A percentile compares a stretch with the other conserved stretches of the same genome.
Conservation (phyloP, 2,797 vertebrate species). For the Natrix natrix region DNA sequence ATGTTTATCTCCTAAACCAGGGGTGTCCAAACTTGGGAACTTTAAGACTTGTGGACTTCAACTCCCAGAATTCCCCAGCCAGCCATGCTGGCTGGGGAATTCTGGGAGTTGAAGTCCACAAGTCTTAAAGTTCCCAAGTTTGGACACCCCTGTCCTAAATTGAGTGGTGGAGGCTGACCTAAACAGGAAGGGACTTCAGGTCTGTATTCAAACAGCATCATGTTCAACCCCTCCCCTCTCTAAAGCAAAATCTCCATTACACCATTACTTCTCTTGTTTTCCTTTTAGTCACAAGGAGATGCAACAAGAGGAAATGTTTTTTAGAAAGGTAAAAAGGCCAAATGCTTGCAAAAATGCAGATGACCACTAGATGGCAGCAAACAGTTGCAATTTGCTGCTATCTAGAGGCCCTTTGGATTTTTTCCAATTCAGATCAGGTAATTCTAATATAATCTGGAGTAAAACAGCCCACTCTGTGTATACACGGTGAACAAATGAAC, state of each 20-base stretch:
- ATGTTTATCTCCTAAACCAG: not conserved
- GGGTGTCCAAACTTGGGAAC: no score
- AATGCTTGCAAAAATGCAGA: not conserved
- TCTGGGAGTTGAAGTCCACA: no score
- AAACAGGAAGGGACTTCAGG: not conserved
- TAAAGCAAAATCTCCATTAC: not conserved
- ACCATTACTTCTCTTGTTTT: not conserved
- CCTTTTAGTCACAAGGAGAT: not conserved
- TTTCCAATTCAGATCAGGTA: not conserved
- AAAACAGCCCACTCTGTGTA: not conserved
- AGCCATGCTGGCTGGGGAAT: no score
- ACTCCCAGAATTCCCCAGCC: no score
- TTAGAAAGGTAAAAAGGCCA: not conserved
- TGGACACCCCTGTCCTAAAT: not conserved
- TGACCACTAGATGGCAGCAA: not conserved
- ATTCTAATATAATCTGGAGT: not conserved
- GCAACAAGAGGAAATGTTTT: not conserved
- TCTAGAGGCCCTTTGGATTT: not conserved
- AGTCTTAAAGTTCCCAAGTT: no score
- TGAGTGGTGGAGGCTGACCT: not conserved
- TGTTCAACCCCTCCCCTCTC: not conserved
- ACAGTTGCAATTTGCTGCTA: not conserved
- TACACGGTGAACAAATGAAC: not conserved
- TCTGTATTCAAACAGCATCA: not conserved
- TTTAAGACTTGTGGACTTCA: no score